Evolutionary conservation across 2,113 vertebrate genomes (phyloP), one percentile per base, ranked within the genome.

Genomic region (Dendrocopos noguchii): DNA sequence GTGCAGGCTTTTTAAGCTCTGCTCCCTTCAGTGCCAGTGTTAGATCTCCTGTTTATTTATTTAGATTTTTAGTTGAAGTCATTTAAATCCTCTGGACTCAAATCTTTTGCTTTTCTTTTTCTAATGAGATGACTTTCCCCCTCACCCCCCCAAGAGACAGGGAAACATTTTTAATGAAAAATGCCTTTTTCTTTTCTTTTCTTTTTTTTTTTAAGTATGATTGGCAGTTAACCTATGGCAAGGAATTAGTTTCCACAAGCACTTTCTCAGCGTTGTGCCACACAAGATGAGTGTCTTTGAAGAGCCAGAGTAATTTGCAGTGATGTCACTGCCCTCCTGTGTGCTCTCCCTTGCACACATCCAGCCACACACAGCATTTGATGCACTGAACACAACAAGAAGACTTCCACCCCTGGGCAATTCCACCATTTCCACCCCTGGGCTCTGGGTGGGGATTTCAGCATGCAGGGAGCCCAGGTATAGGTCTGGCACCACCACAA

Each of bases 191-290:
- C 24, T 44, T 88, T 86, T 52, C 42, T 15, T 44, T 44, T n/a
- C n/a, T n/a, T 52, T 11, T 52, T 24, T 52, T 42, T 90, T 88
- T 52, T 25, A 91, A 92, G 60, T 59, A 87, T 93, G 89, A 92
- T 77, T 94, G 94, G 42, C 91, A 95, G 84, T 59, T 88, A 84
- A 96, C 78, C 80, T 87, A 67, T 94, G 56, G 84, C 64, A 92
- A 93, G 36, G 89, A 94, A 91, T 89, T 31, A n/a, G 36, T 84
- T 95, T 90, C 64, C 60, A 80, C 68, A 66, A 73, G 88, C 60
- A 63, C 80, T 68, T 84, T 70, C 55, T 66, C 0, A 63, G 70
- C 89, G 76, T 68, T 67, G 22, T 86, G 88, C 91, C 92, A 88
- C 86, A 75, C 79, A 91, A 85, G 92, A 71, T 56, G 90, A 80